These are phyloP conservation scores for Callosobruchus maculatus DNA, from an alignment of 2,888 invertebrate species.

Conservation along the genomic window DNA sequence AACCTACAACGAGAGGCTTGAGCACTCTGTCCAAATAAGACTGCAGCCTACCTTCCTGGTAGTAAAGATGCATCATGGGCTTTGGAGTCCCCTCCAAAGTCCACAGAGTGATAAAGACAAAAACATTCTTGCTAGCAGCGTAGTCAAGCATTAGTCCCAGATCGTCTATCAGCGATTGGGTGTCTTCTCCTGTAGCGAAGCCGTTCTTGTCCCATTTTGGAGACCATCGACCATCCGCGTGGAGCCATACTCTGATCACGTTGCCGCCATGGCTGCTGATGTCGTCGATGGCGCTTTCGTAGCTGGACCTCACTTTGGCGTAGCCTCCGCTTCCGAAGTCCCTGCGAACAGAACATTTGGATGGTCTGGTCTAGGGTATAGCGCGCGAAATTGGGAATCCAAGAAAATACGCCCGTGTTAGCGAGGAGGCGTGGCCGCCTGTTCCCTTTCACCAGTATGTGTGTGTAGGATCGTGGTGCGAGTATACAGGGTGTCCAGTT, in stretches of 20 bases:
- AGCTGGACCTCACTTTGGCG: neutral
- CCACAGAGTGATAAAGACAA: neutral
- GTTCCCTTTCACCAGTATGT: no score
- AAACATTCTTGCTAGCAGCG: neutral
- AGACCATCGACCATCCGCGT: neutral
- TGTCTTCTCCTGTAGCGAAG: neutral
- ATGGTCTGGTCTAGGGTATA: no score
- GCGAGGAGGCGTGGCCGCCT: no score
- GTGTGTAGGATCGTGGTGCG: no score
- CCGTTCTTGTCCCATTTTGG: neutral
- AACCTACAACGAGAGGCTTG: neutral
- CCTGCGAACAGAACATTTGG: neutral
- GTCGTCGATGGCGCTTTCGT: neutral
- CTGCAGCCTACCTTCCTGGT: neutral
- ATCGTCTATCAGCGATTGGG: neutral
- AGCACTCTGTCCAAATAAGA: neutral
- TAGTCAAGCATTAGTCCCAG: neutral
- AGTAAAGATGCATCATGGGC: neutral
- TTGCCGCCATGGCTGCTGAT: neutral
- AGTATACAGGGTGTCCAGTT: no score
- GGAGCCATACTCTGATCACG: neutral
- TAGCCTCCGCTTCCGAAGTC: neutral
- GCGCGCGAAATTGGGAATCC: no score
- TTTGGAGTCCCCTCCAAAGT: neutral
- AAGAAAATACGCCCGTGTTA: no score